Evolutionary conservation across 2,797 vertebrate species (phyloP), one percentile per base, ranked within the genome.

Genomic region (Falco concolor): DNA sequence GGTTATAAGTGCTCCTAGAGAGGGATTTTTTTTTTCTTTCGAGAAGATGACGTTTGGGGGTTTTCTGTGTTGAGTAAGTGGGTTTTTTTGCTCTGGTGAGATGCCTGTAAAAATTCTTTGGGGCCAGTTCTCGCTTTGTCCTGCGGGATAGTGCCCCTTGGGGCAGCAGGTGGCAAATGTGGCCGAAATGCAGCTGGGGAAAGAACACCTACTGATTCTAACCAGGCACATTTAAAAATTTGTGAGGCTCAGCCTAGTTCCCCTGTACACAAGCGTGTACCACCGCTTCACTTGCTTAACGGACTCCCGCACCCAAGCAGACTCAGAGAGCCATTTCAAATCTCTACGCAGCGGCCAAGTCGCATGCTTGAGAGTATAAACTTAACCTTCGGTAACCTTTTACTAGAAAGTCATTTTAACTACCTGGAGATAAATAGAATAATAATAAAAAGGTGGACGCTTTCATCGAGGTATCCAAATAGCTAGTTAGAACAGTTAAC

Each of bases 1-100:
- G 74, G 67, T 83, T 89, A 2, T 75, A 90, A 95, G 80, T 77
- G 85, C 70, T 90, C 73, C 91, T 93, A 84, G 45, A 95, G 87
- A 82, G 25, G 8, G 12, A 12, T 40, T 12, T 6, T 34, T 25
- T 52, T 60, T 50, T 30, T 42, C 60, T 80, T 80, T 75, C n/a
- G 8, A 50, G 8, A 72, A 45, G 72, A 89, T 63, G 3, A 4
- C 23, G 17, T 81, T 59, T 47, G 27, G 18, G 44, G 25, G 54
- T 2, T 28, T 90, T 30, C 12, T 32, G 27, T 38, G 18, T 84
- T 2, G 2, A 74, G 2, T 50, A 56, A 77, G 44, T 16, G 3
- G 0, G 40, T 40, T 2, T 34, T 75, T 76, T 83, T 77, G 12
- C 73, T 70, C 70, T 40, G 64, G 30, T 19, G 32, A 82, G 69